Conservation (phyloP, 2,113 vertebrate species). For the Hippocampus abdominalis region DNA sequence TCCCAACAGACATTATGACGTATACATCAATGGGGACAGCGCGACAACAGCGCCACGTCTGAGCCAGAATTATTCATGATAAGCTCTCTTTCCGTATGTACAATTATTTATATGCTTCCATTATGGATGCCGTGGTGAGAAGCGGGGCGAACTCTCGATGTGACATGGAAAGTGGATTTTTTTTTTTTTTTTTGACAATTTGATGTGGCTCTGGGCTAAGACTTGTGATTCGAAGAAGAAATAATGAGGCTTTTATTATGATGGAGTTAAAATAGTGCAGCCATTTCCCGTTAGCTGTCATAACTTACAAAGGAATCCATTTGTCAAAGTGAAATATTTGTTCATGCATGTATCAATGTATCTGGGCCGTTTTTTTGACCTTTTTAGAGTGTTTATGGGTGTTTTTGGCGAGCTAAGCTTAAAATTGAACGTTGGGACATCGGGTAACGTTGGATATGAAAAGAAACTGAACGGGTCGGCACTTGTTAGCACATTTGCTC, state of each 20-base stretch:
- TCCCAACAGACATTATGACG: slow-evolving; percentile 51
- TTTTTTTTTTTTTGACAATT: slow-evolving; percentile 26
- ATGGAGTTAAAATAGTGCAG: slow-evolving; percentile 10
- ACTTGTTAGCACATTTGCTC: too few relatives aligned
- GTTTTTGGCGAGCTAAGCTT: not conserved
- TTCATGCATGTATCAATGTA: slow-evolving; percentile 4
- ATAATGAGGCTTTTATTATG: slow-evolving; percentile 22
- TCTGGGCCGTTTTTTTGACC: slow-evolving; percentile 3
- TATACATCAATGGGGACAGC: slow-evolving; percentile 52
- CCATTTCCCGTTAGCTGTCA: slow-evolving; percentile 7
- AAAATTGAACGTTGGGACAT: not conserved
- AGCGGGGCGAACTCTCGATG: slow-evolving; percentile 30
- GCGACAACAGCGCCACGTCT: slow-evolving; percentile 46
- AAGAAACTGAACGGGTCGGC: too few relatives aligned
- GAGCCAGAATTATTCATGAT: slow-evolving; percentile 58
- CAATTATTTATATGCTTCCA: slow-evolving; percentile 63
- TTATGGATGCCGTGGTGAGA: slow-evolving; percentile 51
- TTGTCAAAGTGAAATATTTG: slow-evolving; percentile 18
- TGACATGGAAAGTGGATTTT: slow-evolving; percentile 28
- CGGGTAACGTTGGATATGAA: not conserved
- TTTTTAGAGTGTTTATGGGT: not conserved
- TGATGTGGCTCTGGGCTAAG: slow-evolving; percentile 35
- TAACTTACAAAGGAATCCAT: not conserved
- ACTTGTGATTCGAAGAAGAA: slow-evolving; percentile 19
- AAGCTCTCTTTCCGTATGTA: slow-evolving; percentile 51